phyloP scores from a whole-genome alignment of 2,888 invertebrate genomes.

The Tanytarsus gracilentus region DNA sequence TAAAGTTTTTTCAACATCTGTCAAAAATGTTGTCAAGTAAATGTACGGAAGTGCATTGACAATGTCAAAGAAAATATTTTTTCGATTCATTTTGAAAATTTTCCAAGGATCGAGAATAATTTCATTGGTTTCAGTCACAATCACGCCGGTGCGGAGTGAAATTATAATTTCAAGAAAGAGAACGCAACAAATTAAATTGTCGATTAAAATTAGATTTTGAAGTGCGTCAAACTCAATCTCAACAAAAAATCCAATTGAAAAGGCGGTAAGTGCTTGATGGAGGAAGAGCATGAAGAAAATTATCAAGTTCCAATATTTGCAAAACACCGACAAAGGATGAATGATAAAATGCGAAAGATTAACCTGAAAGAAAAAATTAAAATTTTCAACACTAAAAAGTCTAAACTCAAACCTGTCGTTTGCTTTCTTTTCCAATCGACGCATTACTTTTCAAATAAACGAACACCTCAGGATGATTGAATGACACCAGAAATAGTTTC shows the following conservation, averaged over 20 bases:
- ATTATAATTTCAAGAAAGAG: slow-evolving; percentile 15
- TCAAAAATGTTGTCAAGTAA: not conserved
- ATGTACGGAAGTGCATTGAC: slow-evolving; percentile 4
- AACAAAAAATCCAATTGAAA: slow-evolving; percentile 12
- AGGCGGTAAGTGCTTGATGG: slow-evolving; percentile 13
- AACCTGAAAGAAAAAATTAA: too few species aligned
- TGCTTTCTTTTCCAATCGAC: slow-evolving; percentile 13
- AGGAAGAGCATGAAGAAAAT: not conserved
- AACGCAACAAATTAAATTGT: not conserved
- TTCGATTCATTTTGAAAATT: not conserved
- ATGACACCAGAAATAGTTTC: slow-evolving; percentile 15
- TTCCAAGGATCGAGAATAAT: slow-evolving; percentile 4
- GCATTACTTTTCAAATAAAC: slow-evolving; percentile 26
- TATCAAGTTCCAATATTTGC: slow-evolving; percentile 22
- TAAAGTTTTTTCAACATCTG: not conserved
- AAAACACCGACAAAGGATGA: slow-evolving; percentile 25
- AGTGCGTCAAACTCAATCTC: not conserved
- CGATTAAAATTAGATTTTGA: not conserved
- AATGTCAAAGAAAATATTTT: not conserved
- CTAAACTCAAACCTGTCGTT: slow-evolving; percentile 17
- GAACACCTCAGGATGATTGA: slow-evolving; percentile 20
- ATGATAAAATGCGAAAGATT: slow-evolving; percentile 17
- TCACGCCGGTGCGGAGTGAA: slow-evolving; percentile 13
- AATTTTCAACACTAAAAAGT: too few species aligned
- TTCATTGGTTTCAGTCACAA: slow-evolving; percentile 22